Percentiles rank a stretch among this genome's conserved stretches.
These are phyloP conservation scores for Ladona fulva DNA, from an alignment of 1,140 invertebrate genomes.

Conservation along the genomic window DNA sequence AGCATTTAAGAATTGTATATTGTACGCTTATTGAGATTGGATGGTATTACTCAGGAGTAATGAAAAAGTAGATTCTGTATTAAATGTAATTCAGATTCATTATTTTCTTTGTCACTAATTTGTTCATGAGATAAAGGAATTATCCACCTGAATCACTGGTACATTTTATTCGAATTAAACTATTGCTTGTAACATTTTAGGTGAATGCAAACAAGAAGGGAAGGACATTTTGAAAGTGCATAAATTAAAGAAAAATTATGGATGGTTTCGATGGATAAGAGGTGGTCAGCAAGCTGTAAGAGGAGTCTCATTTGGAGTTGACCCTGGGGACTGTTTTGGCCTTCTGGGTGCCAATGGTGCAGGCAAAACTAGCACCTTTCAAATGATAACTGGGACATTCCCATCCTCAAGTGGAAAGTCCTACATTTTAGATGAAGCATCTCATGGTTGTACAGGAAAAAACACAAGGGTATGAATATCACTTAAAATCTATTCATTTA, in stretches of 20 bases:
- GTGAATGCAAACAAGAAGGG: not conserved
- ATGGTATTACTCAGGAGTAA: too few relatives aligned
- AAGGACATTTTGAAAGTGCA: not conserved
- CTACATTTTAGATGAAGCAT: slow-evolving; percentile 29
- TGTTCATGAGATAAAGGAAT: too few relatives aligned
- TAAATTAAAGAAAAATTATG: not conserved
- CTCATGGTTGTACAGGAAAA: slow-evolving; percentile 37
- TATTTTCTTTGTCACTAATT: too few relatives aligned
- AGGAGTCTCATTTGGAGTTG: slow-evolving; percentile 28
- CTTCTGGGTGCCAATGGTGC: slow-evolving; percentile 83
- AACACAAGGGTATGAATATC: slow-evolving; percentile 34
- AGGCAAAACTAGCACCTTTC: slow-evolving; percentile 77
- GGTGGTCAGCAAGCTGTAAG: not conserved
- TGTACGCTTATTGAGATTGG: too few relatives aligned
- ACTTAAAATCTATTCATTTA: too few relatives aligned
- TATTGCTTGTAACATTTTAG: too few relatives aligned
- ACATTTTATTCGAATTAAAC: too few relatives aligned
- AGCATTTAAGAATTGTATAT: too few relatives aligned
- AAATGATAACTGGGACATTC: slow-evolving; percentile 79
- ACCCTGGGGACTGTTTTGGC: slow-evolving; percentile 72
- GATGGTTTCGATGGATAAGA: not conserved
- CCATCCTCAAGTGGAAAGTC: slow-evolving; percentile 52
- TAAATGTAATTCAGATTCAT: too few relatives aligned
- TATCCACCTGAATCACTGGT: too few relatives aligned
- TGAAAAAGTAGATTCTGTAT: too few relatives aligned